A percentile compares a stretch with the other conserved stretches of the same genome.
phyloP scores from a whole-genome alignment of 2,888 invertebrate genomes.

The Orthonevra nobilis region DNA sequence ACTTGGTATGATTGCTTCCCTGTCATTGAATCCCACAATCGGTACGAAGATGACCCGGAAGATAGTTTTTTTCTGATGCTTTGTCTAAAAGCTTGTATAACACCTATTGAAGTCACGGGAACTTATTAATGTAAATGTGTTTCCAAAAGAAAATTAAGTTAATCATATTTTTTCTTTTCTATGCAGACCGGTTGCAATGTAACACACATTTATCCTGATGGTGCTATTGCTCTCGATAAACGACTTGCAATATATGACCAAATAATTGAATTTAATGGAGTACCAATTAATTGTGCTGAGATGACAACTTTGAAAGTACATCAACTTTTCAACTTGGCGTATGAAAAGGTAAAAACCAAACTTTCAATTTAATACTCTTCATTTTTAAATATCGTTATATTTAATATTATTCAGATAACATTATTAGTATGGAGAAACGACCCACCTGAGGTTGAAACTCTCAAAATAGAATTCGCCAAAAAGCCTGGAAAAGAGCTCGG shows the following conservation, averaged over 20 bases:
- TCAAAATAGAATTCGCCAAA: slow-evolving; percentile 91
- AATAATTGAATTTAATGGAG: slow-evolving; percentile 92
- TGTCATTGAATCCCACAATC: too few species aligned
- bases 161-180: too few species aligned
- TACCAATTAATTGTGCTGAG: slow-evolving; percentile 85
- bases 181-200: slow-evolving; percentile 93
- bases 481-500: slow-evolving; percentile 94
- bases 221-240: slow-evolving; percentile 94
- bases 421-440: slow-evolving; percentile 91
- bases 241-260: slow-evolving; percentile 95
- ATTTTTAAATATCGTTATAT: background rate
- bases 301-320: slow-evolving; percentile 92
- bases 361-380: background rate
- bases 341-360: slow-evolving; percentile 83
- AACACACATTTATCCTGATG: slow-evolving; percentile 95
- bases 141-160: too few species aligned
- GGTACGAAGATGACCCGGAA: too few species aligned
- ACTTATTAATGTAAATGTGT: too few species aligned
- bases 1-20: too few species aligned
- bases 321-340: slow-evolving; percentile 90
- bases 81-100: too few species aligned
- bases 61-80: too few species aligned
- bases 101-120: too few species aligned
- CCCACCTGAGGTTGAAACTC: slow-evolving; percentile 87
- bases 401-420: slow-evolving; percentile 84